Evolutionary conservation across 2,797 vertebrate genomes (phyloP).

Genomic region (Epinephelus awoara): DNA sequence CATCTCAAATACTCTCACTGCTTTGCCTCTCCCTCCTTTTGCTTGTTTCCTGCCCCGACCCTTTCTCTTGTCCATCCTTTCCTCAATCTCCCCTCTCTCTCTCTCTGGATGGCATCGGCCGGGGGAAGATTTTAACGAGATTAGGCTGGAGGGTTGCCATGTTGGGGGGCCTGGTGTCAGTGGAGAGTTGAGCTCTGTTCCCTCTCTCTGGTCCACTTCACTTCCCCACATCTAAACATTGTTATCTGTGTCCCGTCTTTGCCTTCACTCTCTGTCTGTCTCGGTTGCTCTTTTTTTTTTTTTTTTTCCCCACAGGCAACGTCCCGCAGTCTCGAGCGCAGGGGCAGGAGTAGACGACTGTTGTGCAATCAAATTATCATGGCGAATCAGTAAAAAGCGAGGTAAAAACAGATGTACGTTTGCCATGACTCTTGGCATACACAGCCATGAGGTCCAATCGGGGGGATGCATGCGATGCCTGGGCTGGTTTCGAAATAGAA

Average conservation of each 20-base stretch:
- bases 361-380: conserved; percentile 62
- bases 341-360: conserved; percentile 18
- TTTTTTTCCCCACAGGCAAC: conserved; percentile 19
- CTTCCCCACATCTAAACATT: conserved; percentile 76
- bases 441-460: conserved; percentile 16
- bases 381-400: conserved; percentile 32
- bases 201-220: conserved; percentile 73
- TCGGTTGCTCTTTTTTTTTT: conserved; percentile 15
- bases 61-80: conserved; percentile 34
- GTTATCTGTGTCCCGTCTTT: conserved; percentile 67
- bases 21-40: conserved; percentile 24
- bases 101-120: conserved; percentile 69
- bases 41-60: conserved; percentile 16
- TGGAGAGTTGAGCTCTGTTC: conserved; percentile 69
- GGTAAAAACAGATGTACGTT: conserved; percentile 41
- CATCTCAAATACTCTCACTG: conserved; percentile 48
- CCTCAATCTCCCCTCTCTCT: conserved; percentile 23
- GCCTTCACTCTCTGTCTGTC: conserved; percentile 45
- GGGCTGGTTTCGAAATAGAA: conserved; percentile 61
- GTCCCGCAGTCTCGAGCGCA: conserved; percentile 36
- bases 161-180: conserved; percentile 68
- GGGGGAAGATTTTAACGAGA: conserved; percentile 77
- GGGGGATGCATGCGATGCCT: conserved; percentile 38
- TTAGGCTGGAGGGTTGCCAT: conserved; percentile 78
- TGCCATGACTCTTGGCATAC: conserved; percentile 41